Conservation (phyloP, 2,113 vertebrate species). For the Excalfactoria chinensis region DNA sequence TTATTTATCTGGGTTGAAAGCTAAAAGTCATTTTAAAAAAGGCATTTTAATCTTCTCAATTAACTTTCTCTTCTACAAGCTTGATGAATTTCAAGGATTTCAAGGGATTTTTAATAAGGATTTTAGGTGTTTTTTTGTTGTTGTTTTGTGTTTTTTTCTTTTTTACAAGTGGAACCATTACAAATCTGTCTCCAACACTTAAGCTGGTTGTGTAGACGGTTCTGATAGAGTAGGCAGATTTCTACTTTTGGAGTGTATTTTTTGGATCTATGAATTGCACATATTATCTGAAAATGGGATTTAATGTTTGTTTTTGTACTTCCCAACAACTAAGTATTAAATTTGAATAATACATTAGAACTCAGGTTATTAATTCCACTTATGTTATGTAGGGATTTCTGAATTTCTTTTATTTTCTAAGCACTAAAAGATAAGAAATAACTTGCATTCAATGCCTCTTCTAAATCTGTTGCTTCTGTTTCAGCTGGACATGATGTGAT, state of each 20-base stretch:
- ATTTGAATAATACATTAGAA: neutral
- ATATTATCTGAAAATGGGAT: neutral
- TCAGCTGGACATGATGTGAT: conserved; percentile 96
- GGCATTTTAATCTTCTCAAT: conserved; percentile 45
- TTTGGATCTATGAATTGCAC: neutral
- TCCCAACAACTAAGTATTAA: neutral
- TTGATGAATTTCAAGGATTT: conserved; percentile 8
- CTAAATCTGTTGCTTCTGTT: conserved; percentile 61
- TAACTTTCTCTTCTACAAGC: neutral
- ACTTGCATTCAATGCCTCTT: neutral
- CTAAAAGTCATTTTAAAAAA: conserved; percentile 33
- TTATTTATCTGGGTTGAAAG: conserved; percentile 60
- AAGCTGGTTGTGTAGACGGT: neutral
- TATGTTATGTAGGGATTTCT: neutral
- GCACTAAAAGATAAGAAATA: neutral
- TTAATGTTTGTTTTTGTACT: neutral
- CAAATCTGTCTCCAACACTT: conserved; percentile 19
- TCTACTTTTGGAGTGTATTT: neutral
- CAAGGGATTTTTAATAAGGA: neutral
- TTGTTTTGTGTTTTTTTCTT: no score
- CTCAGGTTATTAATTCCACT: neutral
- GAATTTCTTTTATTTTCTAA: neutral
- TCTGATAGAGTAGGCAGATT: neutral
- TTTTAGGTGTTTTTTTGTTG: conserved; percentile 6
- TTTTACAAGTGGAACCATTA: neutral